phyloP scores from a whole-genome alignment of 2,113 vertebrate genomes.

The Paracanthobrama guichenoti region DNA sequence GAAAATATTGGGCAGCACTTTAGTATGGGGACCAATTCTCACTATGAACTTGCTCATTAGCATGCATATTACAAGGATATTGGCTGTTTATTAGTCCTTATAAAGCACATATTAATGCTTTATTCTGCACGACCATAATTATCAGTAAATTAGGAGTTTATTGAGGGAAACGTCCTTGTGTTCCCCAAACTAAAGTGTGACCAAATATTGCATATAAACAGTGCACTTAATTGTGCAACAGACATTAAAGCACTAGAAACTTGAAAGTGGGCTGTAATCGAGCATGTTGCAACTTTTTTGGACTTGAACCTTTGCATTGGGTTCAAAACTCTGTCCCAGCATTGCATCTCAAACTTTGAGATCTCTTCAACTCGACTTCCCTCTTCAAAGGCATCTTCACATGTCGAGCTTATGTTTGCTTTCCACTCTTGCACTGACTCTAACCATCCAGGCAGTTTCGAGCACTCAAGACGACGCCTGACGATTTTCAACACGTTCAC shows the following conservation, averaged over 20 bases:
- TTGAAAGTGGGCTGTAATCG: neutral
- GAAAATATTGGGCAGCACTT: neutral
- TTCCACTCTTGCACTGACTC: slow-evolving; percentile 3
- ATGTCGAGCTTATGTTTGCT: neutral
- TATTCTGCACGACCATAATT: no score
- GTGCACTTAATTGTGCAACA: neutral
- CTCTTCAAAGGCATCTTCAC: neutral
- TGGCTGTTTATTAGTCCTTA: no score
- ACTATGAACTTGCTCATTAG: no score
- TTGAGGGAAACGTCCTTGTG: no score
- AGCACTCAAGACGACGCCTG: neutral
- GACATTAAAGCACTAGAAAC: neutral
- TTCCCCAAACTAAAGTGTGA: no score
- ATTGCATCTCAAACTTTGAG: neutral
- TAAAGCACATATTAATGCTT: no score
- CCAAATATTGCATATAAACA: neutral
- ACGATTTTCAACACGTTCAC: neutral
- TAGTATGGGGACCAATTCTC: no score
- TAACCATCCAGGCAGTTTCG: neutral
- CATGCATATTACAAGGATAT: no score
- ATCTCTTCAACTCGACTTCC: slow-evolving; percentile 3
- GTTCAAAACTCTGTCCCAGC: neutral
- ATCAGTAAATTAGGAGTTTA: no score
- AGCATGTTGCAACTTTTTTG: neutral
- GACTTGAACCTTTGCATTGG: neutral